A percentile compares a stretch with the other conserved stretches of the same genome.
Evolutionary conservation across 2,888 invertebrate species (phyloP).

Genomic region (Epistrophella euchroma): DNA sequence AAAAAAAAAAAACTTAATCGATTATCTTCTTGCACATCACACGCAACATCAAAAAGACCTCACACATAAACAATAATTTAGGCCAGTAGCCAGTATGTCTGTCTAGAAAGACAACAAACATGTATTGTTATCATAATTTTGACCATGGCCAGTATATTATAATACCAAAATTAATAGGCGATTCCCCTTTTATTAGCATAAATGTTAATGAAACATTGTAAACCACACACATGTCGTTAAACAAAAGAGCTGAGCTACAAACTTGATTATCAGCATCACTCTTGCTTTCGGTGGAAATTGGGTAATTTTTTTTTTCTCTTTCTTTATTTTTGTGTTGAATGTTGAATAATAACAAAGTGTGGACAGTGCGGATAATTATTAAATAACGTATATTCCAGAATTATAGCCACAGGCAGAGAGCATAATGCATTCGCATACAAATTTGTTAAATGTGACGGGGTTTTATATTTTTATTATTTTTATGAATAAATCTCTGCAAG

Average conservation of each 20-base stretch:
- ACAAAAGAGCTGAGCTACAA: conserved; percentile 57
- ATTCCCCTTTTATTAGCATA: conserved; percentile 61
- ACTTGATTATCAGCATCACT: conserved; percentile 48
- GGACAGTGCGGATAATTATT: conserved; percentile 43
- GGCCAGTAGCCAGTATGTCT: conserved; percentile 14
- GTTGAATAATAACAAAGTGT: conserved; percentile 40
- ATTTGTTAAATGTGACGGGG: conserved; percentile 43
- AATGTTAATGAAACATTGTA: conserved; percentile 45
- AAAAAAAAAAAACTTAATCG: conserved; percentile 23
- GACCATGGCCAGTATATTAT: conserved; percentile 54
- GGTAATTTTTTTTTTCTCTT: background rate
- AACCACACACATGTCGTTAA: conserved; percentile 58
- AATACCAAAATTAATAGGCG: conserved; percentile 57
- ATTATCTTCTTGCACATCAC: conserved; percentile 2
- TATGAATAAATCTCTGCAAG: conserved; percentile 46
- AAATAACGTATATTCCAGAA: conserved; percentile 44
- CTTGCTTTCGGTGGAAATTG: conserved; percentile 56
- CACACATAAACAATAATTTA: background rate
- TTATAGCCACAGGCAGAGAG: conserved; percentile 16
- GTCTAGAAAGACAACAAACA: background rate
- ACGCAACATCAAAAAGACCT: background rate
- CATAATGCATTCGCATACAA: conserved; percentile 5
- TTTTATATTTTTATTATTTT: conserved; percentile 6
- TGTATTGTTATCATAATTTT: conserved; percentile 26
- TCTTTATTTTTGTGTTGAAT: conserved; percentile 12